Evolutionary conservation across 2,797 vertebrate species (phyloP).

Genomic region (Falco columbarius): DNA sequence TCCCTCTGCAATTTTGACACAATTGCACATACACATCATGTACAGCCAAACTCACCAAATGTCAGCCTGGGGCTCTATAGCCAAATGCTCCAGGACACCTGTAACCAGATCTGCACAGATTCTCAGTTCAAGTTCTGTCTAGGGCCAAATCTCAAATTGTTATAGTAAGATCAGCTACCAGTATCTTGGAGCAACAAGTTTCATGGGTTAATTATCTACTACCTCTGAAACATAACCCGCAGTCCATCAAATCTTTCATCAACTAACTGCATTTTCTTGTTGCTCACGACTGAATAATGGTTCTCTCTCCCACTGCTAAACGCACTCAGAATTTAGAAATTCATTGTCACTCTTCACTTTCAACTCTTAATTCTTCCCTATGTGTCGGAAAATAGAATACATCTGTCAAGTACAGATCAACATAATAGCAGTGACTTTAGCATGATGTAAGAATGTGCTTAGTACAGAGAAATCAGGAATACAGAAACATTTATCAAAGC

Average conservation of each 20-base stretch:
- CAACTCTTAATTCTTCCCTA: background rate
- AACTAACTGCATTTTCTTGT: background rate
- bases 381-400: background rate
- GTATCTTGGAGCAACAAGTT: background rate
- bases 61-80: background rate
- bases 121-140: background rate
- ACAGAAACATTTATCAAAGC: background rate
- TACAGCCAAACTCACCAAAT: fast-evolving
- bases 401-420: background rate
- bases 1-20: background rate
- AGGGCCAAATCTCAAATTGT: background rate
- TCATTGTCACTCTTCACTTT: background rate
- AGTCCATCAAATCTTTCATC: background rate
- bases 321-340: background rate
- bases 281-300: background rate
- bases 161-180: background rate
- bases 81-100: background rate
- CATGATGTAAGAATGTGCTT: background rate
- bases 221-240: background rate
- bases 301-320: background rate
- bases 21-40: fast-evolving
- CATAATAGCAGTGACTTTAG: background rate
- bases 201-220: background rate
- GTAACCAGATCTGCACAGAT: too few species aligned
- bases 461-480: background rate